phyloP scores from a whole-genome alignment of 1,140 invertebrate genomes.

The Trachymyrmex septentrionalis region DNA sequence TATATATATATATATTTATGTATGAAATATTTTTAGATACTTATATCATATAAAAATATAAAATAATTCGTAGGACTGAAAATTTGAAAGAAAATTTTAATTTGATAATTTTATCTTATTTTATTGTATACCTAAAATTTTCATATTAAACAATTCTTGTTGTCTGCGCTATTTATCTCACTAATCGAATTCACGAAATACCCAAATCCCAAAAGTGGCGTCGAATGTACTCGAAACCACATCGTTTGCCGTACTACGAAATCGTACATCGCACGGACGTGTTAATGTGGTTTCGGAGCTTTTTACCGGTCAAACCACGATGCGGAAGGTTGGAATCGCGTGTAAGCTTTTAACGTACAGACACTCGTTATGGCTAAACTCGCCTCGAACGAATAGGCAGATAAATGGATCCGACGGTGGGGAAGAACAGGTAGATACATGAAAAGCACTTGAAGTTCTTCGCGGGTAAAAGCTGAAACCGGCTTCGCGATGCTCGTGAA shows the following conservation, averaged over 20 bases:
- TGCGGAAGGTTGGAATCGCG: slow-evolving; percentile 37
- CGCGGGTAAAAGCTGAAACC: slow-evolving; percentile 25
- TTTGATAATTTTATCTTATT: not conserved
- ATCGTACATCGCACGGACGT: slow-evolving; percentile 32
- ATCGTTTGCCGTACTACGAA: not conserved
- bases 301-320: slow-evolving; percentile 36
- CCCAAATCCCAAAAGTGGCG: not conserved
- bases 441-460: slow-evolving; percentile 52
- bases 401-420: slow-evolving; percentile 47
- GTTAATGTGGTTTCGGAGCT: slow-evolving; percentile 52
- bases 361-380: slow-evolving; percentile 24
- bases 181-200: not conserved
- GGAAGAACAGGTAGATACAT: slow-evolving; percentile 13
- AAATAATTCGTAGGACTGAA: not conserved
- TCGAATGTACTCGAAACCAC: slow-evolving; percentile 38
- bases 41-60: not conserved
- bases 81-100: not conserved
- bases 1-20: too few species aligned
- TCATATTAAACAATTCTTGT: not conserved
- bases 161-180: not conserved
- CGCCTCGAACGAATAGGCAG: slow-evolving; percentile 11
- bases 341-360: slow-evolving; percentile 55
- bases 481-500: slow-evolving; percentile 43
- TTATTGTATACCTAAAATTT: not conserved
- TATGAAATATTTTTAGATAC: not conserved